Evolutionary conservation across 2,797 vertebrate genomes (phyloP).

Genomic region (Gastrophryne carolinensis): DNA sequence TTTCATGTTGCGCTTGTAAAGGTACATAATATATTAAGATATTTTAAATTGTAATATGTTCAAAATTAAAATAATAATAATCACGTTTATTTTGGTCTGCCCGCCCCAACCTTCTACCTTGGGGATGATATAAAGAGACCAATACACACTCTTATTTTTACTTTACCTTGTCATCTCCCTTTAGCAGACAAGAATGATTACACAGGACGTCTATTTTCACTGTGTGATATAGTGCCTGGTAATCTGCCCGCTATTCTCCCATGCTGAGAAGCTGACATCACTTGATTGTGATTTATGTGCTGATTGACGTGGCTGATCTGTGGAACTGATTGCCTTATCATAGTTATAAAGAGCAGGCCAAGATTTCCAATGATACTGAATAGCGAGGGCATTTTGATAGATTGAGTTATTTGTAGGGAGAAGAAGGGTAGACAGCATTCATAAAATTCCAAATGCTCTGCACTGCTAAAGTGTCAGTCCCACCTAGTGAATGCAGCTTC

Average conservation of each 20-base stretch:
- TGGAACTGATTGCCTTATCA: slow-evolving; percentile 40
- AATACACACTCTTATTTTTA: not conserved
- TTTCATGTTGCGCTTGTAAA: too few relatives aligned
- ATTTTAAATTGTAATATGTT: too few relatives aligned
- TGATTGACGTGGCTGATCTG: slow-evolving; percentile 32
- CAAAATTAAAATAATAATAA: too few relatives aligned
- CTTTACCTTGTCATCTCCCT: not conserved
- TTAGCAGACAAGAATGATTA: not conserved
- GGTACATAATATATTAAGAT: too few relatives aligned
- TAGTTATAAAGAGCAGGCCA: not conserved
- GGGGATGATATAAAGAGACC: too few relatives aligned
- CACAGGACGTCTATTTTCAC: not conserved
- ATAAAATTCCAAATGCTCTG: slow-evolving; percentile 21
- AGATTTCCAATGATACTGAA: slow-evolving; percentile 13
- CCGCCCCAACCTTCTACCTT: too few relatives aligned
- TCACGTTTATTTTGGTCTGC: too few relatives aligned
- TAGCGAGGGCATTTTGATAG: slow-evolving; percentile 9
- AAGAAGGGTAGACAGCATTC: slow-evolving; percentile 2
- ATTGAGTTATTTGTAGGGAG: not conserved
- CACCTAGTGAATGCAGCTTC: not conserved
- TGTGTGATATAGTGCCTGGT: not conserved
- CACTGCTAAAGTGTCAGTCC: not conserved
- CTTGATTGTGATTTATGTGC: slow-evolving; percentile 9
- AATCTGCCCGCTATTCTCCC: not conserved
- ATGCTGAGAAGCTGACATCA: slow-evolving; percentile 28